A percentile compares a stretch with the other conserved stretches of the same genome.
phyloP scores from a whole-genome alignment of 2,797 vertebrate species.

The Scomberomorus guttatus region DNA sequence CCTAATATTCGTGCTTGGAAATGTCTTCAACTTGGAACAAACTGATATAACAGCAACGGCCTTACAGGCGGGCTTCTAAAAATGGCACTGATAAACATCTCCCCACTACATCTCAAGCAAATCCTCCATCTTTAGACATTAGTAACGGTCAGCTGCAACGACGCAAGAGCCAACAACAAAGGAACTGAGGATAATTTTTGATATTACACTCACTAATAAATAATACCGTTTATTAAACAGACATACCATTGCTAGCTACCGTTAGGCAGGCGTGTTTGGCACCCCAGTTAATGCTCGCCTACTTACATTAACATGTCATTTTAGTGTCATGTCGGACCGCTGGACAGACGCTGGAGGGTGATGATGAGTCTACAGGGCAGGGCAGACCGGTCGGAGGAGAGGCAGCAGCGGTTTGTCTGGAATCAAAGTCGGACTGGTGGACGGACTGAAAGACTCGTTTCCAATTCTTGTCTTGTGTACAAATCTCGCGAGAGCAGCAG shows the following conservation, averaged over 20 bases:
- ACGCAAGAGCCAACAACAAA: constrained; percentile 26
- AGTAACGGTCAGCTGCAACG: background rate
- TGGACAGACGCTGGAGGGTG: background rate
- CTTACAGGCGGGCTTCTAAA: background rate
- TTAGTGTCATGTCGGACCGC: background rate
- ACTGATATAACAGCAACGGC: background rate
- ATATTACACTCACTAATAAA: background rate
- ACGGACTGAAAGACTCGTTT: no score
- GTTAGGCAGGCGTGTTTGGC: no score
- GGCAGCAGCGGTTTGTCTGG: background rate
- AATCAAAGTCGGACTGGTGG: background rate
- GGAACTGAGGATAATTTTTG: background rate
- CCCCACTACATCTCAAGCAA: background rate
- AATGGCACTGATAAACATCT: background rate
- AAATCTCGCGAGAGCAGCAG: no score
- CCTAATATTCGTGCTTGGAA: background rate
- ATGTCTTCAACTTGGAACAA: background rate
- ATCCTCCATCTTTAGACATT: constrained; percentile 10
- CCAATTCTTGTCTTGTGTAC: no score
- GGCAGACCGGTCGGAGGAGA: background rate
- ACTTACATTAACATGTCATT: background rate
- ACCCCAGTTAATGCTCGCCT: no score
- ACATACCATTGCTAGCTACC: background rate
- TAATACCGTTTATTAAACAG: accelerated
- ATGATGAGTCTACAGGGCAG: background rate